Conservation (phyloP, 2,113 vertebrate genomes). For the Larimichthys polyactis region DNA sequence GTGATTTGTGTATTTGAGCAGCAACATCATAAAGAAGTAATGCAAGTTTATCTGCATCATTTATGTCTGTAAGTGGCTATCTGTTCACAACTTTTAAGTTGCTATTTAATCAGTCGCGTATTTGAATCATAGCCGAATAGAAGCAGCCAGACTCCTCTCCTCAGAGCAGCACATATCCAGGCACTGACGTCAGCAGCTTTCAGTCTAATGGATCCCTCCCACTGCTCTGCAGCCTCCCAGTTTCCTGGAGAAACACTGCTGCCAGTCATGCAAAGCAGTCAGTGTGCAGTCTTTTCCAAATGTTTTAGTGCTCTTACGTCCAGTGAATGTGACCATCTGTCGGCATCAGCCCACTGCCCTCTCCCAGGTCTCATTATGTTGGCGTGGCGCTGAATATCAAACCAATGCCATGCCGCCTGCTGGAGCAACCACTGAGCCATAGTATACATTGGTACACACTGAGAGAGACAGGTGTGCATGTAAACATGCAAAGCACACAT, state of each 20-base stretch:
- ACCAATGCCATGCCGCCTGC: conserved; percentile 45
- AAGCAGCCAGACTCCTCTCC: neutral
- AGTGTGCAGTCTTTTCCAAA: conserved; percentile 51
- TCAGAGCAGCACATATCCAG: conserved; percentile 20
- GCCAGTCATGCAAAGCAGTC: conserved; percentile 34
- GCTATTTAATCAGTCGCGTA: neutral
- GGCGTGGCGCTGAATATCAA: conserved; percentile 62
- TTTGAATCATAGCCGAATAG: neutral
- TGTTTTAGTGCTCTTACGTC: conserved; percentile 49
- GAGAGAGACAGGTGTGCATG: conserved; percentile 19
- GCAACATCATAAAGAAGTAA: neutral
- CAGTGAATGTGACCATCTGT: conserved; percentile 65
- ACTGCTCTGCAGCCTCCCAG: conserved; percentile 35
- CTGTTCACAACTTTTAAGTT: neutral
- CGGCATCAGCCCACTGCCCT: conserved; percentile 24
- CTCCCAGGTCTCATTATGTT: conserved; percentile 60
- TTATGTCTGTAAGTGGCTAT: neutral
- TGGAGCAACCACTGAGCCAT: conserved; percentile 29
- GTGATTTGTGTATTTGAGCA: neutral
- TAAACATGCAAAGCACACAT: conserved; percentile 11
- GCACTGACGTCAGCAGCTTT: conserved; percentile 35
- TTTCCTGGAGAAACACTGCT: conserved; percentile 29
- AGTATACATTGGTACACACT: conserved; percentile 2
- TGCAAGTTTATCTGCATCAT: neutral
- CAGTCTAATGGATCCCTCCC: conserved; percentile 34